Base-by-base conservation (phyloP, 2,113 vertebrate species). In the Xyliphius kryptos region DNA sequence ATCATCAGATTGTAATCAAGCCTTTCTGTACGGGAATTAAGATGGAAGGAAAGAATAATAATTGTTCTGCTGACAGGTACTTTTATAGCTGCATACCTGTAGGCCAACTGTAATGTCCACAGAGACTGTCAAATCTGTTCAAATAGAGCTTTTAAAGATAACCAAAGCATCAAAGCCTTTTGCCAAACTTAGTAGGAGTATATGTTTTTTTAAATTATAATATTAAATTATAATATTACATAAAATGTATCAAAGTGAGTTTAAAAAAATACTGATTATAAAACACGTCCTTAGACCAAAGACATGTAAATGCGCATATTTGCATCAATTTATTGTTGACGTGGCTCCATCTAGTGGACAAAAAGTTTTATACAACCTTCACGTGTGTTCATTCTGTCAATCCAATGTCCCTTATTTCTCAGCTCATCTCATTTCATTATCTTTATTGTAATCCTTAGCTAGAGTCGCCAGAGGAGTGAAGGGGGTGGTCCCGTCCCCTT, bases 1-100 rank as follows among this genome's bases (percentile, higher is more conserved):
- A 55, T 63, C n/a, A 63, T 68, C 62, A 68, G 56, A 73, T 72
- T 68, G 66, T 63, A 73, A 73, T 73, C 70, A 68, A 61, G 56
- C 51, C 53, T 55, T 64, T 60, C 26, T 72, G 49, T 22, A 5
- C 50, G 37, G 44, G 32, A 59, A 43, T 67, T 54, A 59, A 55
- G 60, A 54, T 48, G 40, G 32, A 58, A 68, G 55, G 47, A 37
- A 50, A 56, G 43, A 60, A 68, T 22, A 60, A 68, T 22, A 49
- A 64, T 56, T 61, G 65, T 68, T 68, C 48, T 67, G 61, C 70
- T 72, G 63, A 72, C 65, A 67, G 46, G 55, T 62, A 11, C 54
- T 64, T 67, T 72, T 68, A 32, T 57, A 56, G 38, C 63, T 67
- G 47, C 47, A 15, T 67, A 59, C 64, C 55, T 59, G 15, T 48